Evolutionary conservation across 2,888 invertebrate genomes (phyloP).

Genomic region (Micropterix aruncella): DNA sequence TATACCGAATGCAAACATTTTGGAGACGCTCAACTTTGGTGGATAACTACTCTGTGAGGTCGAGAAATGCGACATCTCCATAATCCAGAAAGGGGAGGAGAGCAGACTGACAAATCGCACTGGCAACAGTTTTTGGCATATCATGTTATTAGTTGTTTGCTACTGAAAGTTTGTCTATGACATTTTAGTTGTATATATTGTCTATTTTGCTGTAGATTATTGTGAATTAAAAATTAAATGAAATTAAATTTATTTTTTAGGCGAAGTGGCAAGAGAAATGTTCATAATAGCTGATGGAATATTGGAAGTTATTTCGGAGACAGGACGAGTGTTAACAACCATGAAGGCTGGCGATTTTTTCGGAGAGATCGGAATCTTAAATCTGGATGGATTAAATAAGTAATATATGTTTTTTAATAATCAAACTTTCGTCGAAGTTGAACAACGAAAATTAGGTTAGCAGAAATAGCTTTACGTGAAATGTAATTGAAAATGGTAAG

Average conservation of each 20-base stretch:
- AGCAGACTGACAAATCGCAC: neutral
- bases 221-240: too few relatives aligned
- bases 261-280: constrained; percentile 91
- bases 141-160: too few relatives aligned
- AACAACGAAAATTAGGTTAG: too few relatives aligned
- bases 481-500: too few relatives aligned
- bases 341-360: constrained; percentile 98
- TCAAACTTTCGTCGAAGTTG: too few relatives aligned
- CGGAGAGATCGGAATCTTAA: constrained; percentile 93
- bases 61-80: too few relatives aligned
- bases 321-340: constrained; percentile 81
- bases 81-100: too few relatives aligned
- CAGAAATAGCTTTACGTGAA: too few relatives aligned
- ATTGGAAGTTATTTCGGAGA: constrained; percentile 88
- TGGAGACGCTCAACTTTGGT: too few relatives aligned
- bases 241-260: constrained; percentile 17
- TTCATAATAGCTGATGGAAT: constrained; percentile 97
- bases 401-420: constrained; percentile 21
- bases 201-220: too few relatives aligned
- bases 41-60: too few relatives aligned
- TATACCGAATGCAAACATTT: too few relatives aligned
- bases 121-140: neutral
- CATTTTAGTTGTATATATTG: constrained; percentile 4
- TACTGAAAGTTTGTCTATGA: constrained; percentile 4
- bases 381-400: constrained; percentile 93